Evolutionary conservation across 2,888 invertebrate species (phyloP), one percentile per base, ranked within the genome.

Genomic region (Tuta absoluta): DNA sequence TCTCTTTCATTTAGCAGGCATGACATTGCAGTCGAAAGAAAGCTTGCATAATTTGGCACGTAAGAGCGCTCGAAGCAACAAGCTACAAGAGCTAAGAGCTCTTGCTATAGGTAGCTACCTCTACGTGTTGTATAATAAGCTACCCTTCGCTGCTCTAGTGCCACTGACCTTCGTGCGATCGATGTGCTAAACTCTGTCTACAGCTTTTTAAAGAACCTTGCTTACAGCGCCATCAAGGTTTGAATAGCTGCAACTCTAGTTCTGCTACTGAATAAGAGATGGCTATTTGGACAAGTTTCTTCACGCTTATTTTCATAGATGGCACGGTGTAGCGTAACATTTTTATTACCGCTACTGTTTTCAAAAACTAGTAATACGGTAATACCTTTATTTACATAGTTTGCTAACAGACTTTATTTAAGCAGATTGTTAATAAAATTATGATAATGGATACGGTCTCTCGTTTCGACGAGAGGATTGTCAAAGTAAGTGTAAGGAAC

Each of bases 111-210:
- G n/a, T 58, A 33, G 11, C 21, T 58, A 37, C 19, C 2, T 33
- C 33, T 56, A 33, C 33, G 28, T 33, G 56, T 56, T 56, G 17
- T 56, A 56, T 56, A n/a, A 28, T 5, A 53, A 14, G 23, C 38
- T 45, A 48, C 45, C 60, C 48, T 45, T 61, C 48, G 45, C 60
- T 41, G 45, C 24, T 53, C 51, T 37, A 58, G 58, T 62, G 65
- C 48, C 65, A 65, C 19, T 65, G 65, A 62, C 65, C 65, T 65
- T 65, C 65, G 49, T 19, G 58, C 65, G 65, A 65, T 65, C 65
- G 58, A 65, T 65, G 62, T 48, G 21, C 38, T 38, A 58, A 38
- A 58, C 37, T 24, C 11, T 23, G 8, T 5, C 19, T 24, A 11
- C 24, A 17, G 19, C 19, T 17, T 1, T 37, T n/a, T 38, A 21